Evolutionary conservation across 2,113 vertebrate species (phyloP), one percentile per base, ranked within the genome.

Genomic region (Kryptolebias marmoratus): DNA sequence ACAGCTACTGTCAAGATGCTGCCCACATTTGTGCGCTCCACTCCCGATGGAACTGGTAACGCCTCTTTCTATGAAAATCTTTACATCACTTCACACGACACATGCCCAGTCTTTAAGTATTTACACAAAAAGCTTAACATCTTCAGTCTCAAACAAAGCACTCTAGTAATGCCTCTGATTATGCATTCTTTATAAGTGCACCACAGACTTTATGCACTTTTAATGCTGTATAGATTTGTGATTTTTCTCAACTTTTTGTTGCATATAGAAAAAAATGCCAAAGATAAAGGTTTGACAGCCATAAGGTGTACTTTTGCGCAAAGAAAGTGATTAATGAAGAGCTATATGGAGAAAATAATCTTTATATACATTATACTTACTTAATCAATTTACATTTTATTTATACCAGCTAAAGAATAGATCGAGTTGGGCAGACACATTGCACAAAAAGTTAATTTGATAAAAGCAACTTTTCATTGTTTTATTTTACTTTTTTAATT

Each of bases 1-100:
- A 97, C 97, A 0, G 96, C 98, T 10, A 83, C 94, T 0, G 96
- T 98, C 67, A 98, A 97, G 87, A 99, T 98, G 98, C 88, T 99
- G 86, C 98, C 98, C 57, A 96, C 96, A 0, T 98, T 95, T 0
- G 97, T 99, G 62, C 94, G 94, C 64, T 99, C 98, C 28, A 99
- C 96, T 16, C 98, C 98, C 0, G 97, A 99, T 0, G 96, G 98
- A 55, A 97, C 98, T 93, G 98, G 98, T 98, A 90, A 75, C 15
- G 14, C n/a, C 13, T 0, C 13, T 64, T 63, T 76, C 13, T 28
- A 0, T 14, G 15, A 4, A 73, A 65, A 57, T 42, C 8, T 31
- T 32, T 2, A 52, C 44, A 27, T n/a, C 7, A 10, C 14, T 28
- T 10, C 9, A 18, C 9, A 68, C 8, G 54, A 31, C 31, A 50